A percentile compares a stretch with the other conserved stretches of the same genome.
phyloP scores from a whole-genome alignment of 2,797 vertebrate genomes.

The Anableps anableps region DNA sequence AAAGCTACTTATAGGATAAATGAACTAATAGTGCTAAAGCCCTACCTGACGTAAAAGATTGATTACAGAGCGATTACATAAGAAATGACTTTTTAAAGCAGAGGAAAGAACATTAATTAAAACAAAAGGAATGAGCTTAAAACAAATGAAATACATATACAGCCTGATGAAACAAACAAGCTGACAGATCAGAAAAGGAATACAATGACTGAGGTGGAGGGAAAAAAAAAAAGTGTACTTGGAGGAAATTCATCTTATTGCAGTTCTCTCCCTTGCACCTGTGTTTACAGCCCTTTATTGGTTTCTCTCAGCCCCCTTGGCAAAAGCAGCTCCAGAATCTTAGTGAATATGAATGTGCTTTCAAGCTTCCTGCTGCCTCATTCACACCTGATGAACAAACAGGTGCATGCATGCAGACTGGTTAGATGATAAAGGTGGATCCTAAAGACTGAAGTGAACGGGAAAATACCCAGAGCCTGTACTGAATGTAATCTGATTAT shows the following conservation, averaged over 20 bases:
- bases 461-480: not conserved
- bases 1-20: not conserved
- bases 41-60: constrained; percentile 32
- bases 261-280: constrained; percentile 12
- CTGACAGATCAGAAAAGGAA: not conserved
- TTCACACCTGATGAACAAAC: constrained; percentile 18
- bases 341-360: constrained; percentile 14
- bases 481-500: not conserved
- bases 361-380: constrained; percentile 17
- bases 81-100: constrained; percentile 20
- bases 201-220: not conserved
- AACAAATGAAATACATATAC: not conserved
- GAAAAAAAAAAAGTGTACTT: not conserved
- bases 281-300: constrained; percentile 25
- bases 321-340: constrained; percentile 20
- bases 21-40: constrained; percentile 11
- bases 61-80: constrained; percentile 1
- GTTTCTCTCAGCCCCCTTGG: constrained; percentile 9
- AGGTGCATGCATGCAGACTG: constrained; percentile 1
- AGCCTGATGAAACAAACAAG: not conserved
- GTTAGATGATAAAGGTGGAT: constrained; percentile 5
- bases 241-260: not conserved
- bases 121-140: constrained; percentile 7
- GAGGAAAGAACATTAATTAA: not conserved
- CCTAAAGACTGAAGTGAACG: not conserved